Percentiles rank a stretch among this genome's conserved stretches.
phyloP scores from a whole-genome alignment of 2,797 vertebrate genomes.

The Parotocinclus haroldoi region DNA sequence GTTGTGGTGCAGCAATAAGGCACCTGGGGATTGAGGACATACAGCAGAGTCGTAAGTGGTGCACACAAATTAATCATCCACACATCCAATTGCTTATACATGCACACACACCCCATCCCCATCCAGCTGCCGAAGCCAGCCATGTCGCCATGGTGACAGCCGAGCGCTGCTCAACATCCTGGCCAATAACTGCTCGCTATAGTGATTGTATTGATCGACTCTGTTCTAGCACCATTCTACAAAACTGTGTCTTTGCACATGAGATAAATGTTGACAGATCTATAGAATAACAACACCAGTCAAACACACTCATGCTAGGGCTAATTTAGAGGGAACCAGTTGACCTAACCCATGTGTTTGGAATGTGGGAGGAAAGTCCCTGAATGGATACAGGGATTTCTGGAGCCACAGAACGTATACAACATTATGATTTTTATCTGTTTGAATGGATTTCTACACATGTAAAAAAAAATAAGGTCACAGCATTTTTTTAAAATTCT shows the following conservation, averaged over 20 bases:
- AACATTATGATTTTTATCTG: too few species aligned
- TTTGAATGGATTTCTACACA: too few species aligned
- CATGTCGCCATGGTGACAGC: slow-evolving; percentile 54
- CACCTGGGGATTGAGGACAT: slow-evolving; percentile 36
- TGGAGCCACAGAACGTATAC: too few species aligned
- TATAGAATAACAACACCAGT: not conserved
- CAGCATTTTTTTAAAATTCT: too few species aligned
- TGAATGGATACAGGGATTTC: too few species aligned
- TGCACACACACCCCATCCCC: slow-evolving; percentile 42
- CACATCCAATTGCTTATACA: slow-evolving; percentile 31
- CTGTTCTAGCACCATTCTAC: slow-evolving; percentile 38
- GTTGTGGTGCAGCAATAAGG: slow-evolving; percentile 16
- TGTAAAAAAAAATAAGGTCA: too few species aligned
- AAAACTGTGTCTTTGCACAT: too few species aligned
- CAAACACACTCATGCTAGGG: too few species aligned
- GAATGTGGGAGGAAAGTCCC: too few species aligned
- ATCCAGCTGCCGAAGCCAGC: slow-evolving; percentile 63
- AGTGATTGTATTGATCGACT: slow-evolving; percentile 61
- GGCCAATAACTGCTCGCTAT: slow-evolving; percentile 60
- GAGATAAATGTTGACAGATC: too few species aligned
- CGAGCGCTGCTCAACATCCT: slow-evolving; percentile 58
- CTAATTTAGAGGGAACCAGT: too few species aligned
- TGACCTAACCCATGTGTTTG: too few species aligned
- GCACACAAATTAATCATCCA: slow-evolving; percentile 52
- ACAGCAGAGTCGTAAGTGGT: slow-evolving; percentile 39